Conservation (phyloP, 2,888 invertebrate species). For the Dioctria rufipes region DNA sequence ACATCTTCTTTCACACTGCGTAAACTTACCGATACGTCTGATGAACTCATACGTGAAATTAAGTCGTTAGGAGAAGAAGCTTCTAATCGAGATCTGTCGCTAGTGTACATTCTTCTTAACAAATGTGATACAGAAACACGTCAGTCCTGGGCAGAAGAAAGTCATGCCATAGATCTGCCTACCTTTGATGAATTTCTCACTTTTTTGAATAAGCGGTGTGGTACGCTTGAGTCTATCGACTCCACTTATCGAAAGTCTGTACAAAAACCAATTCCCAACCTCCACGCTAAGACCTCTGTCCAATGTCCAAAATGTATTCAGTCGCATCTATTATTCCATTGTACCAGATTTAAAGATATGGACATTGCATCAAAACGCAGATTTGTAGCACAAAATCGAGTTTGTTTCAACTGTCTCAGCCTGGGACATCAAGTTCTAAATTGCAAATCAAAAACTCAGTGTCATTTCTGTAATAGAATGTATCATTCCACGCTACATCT, state of each 20-base stretch:
- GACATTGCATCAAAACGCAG: background rate
- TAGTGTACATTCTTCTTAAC: too few species aligned
- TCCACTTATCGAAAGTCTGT: background rate
- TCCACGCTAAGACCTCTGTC: background rate
- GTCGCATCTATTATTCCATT: background rate
- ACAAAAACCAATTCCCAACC: background rate
- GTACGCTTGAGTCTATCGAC: constrained; percentile 8
- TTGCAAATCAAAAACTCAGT: background rate
- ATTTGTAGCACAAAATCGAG: background rate
- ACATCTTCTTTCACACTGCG: too few species aligned
- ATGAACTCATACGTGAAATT: too few species aligned
- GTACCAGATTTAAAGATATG: constrained; percentile 21
- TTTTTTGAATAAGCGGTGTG: constrained; percentile 21
- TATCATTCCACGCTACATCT: background rate
- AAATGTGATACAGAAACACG: constrained; percentile 8
- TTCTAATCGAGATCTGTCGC: too few species aligned
- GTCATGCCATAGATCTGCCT: constrained; percentile 1
- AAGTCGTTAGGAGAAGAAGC: too few species aligned
- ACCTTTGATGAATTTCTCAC: background rate
- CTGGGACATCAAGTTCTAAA: background rate
- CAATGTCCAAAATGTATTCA: constrained; percentile 11
- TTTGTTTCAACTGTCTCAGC: constrained; percentile 27
- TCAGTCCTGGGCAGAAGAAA: background rate
- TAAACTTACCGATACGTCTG: too few species aligned
- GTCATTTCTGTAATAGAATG: constrained; percentile 6